These are phyloP conservation scores for Drosophila affinis DNA, from an alignment of 2,888 invertebrate genomes.

Conservation along the genomic window DNA sequence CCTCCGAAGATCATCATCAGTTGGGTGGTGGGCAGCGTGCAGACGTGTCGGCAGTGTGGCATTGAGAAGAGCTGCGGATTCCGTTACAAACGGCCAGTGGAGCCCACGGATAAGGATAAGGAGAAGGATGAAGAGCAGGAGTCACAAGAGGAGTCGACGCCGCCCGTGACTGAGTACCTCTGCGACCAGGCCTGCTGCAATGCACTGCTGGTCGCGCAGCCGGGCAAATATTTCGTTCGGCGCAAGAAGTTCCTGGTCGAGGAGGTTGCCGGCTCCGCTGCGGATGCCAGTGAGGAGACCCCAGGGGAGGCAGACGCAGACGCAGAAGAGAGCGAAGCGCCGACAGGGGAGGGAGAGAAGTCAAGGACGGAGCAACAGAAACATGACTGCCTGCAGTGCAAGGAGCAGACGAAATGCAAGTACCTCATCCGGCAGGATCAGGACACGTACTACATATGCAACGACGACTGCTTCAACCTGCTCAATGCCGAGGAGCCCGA, in stretches of 20 bases:
- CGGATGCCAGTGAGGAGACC: conserved; percentile 5
- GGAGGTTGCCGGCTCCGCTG: conserved; percentile 72
- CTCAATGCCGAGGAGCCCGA: conserved; percentile 84
- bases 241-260: conserved; percentile 85
- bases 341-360: not conserved
- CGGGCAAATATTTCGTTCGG: conserved; percentile 85
- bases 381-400: conserved; percentile 84
- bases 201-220: conserved; percentile 85
- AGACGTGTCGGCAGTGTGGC: conserved; percentile 79
- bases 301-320: not conserved
- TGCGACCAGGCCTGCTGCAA: conserved; percentile 85
- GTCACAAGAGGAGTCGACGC: conserved; percentile 1
- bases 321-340: conserved; percentile 3
- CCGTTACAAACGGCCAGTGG: conserved; percentile 80
- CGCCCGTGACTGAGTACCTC: conserved; percentile 84
- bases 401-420: conserved; percentile 84
- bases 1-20: conserved; percentile 81
- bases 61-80: conserved; percentile 79
- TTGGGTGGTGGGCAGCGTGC: conserved; percentile 76
- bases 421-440: conserved; percentile 85
- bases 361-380: conserved; percentile 20
- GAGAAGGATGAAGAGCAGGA: conserved; percentile 25
- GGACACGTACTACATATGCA: conserved; percentile 85
- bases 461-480: conserved; percentile 85
- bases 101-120: conserved; percentile 16